Percentiles rank a stretch among this genome's conserved stretches.
These are phyloP conservation scores for Oceanites oceanicus DNA, from an alignment of 2,113 vertebrate species.

Conservation along the genomic window DNA sequence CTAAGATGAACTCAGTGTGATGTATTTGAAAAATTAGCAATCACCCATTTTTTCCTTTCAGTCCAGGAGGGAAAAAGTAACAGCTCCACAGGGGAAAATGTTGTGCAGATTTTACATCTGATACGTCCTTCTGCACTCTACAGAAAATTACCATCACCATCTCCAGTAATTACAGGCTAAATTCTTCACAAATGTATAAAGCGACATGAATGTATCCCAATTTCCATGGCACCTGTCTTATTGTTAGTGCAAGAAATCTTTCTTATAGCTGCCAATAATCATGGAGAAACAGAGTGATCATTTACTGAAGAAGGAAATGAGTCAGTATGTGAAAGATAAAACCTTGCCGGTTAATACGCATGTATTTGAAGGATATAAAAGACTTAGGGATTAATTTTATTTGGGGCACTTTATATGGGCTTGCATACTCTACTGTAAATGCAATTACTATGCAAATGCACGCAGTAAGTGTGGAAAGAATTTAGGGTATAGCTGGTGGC, in stretches of 20 bases:
- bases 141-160: background rate
- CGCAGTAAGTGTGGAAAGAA: background rate
- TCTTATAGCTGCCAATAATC: background rate
- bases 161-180: background rate
- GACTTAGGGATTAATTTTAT: background rate
- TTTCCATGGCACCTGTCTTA: background rate
- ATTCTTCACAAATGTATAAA: background rate
- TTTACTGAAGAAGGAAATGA: background rate
- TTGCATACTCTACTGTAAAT: background rate
- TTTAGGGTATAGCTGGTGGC: background rate
- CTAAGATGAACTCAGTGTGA: background rate
- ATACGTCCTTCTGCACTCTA: background rate
- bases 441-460: conserved; percentile 7
- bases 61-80: background rate
- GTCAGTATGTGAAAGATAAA: background rate
- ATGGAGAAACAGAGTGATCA: background rate
- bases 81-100: background rate
- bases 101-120: background rate
- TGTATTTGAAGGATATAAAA: background rate
- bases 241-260: background rate
- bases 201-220: background rate
- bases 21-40: background rate
- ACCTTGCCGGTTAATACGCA: background rate
- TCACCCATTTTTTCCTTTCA: background rate
- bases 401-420: background rate